Conservation (phyloP, 2,797 vertebrate genomes). For the Spea hammondii region DNA sequence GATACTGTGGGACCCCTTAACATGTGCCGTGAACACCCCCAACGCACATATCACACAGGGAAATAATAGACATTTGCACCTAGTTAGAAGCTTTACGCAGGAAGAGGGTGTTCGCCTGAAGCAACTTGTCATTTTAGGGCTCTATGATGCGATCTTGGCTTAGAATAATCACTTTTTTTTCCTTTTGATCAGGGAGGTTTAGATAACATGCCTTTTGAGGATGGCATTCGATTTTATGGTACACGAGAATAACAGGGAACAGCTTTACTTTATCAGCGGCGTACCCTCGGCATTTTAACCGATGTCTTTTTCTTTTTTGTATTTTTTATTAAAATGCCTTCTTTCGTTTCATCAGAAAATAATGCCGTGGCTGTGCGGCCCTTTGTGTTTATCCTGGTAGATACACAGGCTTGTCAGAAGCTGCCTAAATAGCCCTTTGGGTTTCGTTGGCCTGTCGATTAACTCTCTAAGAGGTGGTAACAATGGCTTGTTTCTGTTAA, state of each 20-base stretch:
- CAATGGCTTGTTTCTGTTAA: slow-evolving; percentile 80
- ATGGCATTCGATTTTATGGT: slow-evolving; percentile 45
- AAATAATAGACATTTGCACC: slow-evolving; percentile 31
- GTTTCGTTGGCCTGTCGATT: slow-evolving; percentile 68
- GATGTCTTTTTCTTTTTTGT: slow-evolving; percentile 4
- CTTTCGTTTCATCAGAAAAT: slow-evolving; percentile 26
- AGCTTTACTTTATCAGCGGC: slow-evolving; percentile 19
- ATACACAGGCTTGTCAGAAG: slow-evolving; percentile 65
- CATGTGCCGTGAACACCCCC: slow-evolving; percentile 40
- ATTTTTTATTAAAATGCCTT: slow-evolving; percentile 58
- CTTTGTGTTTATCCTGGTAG: slow-evolving; percentile 65
- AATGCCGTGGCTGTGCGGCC: slow-evolving; percentile 64
- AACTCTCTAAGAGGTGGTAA: slow-evolving; percentile 75
- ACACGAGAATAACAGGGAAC: slow-evolving; percentile 23
- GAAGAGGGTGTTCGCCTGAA: not conserved
- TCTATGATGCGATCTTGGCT: slow-evolving; percentile 22
- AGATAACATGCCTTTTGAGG: slow-evolving; percentile 19
- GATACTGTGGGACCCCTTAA: slow-evolving; percentile 17
- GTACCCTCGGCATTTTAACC: slow-evolving; percentile 28
- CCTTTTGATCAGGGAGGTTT: slow-evolving; percentile 17
- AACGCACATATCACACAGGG: slow-evolving; percentile 43
- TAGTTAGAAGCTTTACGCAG: not conserved
- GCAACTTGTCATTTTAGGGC: slow-evolving; percentile 4
- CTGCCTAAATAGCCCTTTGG: slow-evolving; percentile 64
- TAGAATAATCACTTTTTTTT: not conserved